phyloP scores from a whole-genome alignment of 2,113 vertebrate species.

The Oophaga pumilio region DNA sequence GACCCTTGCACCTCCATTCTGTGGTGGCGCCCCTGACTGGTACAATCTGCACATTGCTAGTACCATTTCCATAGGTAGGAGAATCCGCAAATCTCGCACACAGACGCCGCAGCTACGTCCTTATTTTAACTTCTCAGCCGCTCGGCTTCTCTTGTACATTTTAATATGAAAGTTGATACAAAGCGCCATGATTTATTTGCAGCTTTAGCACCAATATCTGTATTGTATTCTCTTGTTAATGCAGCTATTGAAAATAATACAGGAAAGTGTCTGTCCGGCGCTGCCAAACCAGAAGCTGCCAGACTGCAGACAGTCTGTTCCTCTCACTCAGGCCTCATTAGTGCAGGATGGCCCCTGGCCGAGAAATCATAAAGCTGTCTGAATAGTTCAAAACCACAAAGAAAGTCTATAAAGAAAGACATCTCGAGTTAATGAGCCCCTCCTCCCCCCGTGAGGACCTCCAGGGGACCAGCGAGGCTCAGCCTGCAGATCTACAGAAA shows the following conservation, averaged over 20 bases:
- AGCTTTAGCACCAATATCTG: neutral
- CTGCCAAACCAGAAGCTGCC: constrained; percentile 4
- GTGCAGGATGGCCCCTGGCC: neutral
- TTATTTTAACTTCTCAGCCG: neutral
- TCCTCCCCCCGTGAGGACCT: neutral
- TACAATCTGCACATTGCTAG: neutral
- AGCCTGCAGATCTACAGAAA: neutral
- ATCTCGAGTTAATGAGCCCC: neutral
- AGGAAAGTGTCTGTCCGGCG: neutral
- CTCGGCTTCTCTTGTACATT: neutral
- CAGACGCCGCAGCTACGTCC: neutral
- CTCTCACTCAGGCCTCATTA: constrained; percentile 1
- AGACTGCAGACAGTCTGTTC: constrained; percentile 12
- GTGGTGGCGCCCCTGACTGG: neutral
- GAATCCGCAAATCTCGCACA: neutral
- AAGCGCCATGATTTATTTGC: neutral
- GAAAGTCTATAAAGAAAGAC: neutral
- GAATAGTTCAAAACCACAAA: constrained; percentile 17
- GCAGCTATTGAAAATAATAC: neutral
- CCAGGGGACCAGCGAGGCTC: neutral
- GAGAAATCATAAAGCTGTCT: neutral
- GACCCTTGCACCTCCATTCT: neutral
- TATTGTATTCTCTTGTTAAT: neutral
- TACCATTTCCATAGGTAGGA: neutral
- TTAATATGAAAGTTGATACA: neutral